Conservation (phyloP, 2,797 vertebrate genomes). For the Chelon auratus region DNA sequence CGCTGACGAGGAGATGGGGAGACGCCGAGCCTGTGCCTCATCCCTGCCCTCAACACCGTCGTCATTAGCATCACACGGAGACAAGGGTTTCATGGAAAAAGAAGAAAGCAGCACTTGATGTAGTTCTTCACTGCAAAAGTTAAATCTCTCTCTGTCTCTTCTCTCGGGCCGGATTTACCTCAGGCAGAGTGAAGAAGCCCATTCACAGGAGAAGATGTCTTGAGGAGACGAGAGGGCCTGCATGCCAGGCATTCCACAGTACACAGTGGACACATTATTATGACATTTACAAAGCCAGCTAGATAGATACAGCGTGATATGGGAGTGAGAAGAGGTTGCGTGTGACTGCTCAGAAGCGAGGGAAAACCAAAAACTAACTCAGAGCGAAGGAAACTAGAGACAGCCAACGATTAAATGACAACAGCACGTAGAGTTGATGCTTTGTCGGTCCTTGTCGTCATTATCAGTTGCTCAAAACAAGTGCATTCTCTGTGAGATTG, state of each 20-base stretch:
- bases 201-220: slow-evolving; percentile 78
- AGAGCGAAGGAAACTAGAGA: background rate
- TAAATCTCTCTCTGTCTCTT: slow-evolving; percentile 12
- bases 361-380: slow-evolving; percentile 16
- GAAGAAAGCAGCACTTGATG: slow-evolving; percentile 71
- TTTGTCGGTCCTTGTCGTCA: background rate
- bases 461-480: too few relatives aligned
- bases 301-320: slow-evolving; percentile 72
- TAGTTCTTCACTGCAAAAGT: slow-evolving; percentile 51
- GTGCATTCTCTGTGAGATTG: too few relatives aligned
- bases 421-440: background rate
- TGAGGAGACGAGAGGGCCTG: slow-evolving; percentile 72
- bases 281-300: slow-evolving; percentile 79
- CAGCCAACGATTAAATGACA: background rate
- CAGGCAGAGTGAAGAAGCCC: slow-evolving; percentile 72
- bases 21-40: slow-evolving; percentile 44
- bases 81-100: slow-evolving; percentile 37
- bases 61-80: slow-evolving; percentile 40
- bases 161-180: slow-evolving; percentile 59
- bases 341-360: slow-evolving; percentile 41
- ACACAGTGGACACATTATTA: slow-evolving; percentile 86
- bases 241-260: slow-evolving; percentile 82
- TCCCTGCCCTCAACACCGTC: slow-evolving; percentile 41
- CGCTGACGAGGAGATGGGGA: slow-evolving; percentile 30
- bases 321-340: slow-evolving; percentile 65